Conservation (phyloP, 2,113 vertebrate species). For the Oenanthe melanoleuca region DNA sequence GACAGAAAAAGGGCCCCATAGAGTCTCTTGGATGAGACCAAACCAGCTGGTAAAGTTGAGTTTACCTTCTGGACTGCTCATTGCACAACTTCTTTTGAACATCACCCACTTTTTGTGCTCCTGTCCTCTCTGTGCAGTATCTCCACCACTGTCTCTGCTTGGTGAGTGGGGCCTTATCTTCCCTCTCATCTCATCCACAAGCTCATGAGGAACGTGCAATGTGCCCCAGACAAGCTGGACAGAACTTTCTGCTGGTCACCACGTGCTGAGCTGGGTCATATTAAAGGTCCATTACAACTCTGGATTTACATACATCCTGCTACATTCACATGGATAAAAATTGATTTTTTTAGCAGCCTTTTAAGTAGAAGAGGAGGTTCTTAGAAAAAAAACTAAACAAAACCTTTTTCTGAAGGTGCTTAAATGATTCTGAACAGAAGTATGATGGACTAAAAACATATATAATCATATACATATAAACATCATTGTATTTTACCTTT, state of each 20-base stretch:
- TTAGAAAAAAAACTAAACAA: background rate
- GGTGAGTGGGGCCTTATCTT: background rate
- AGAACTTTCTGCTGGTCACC: background rate
- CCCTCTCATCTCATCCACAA: background rate
- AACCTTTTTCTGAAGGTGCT: background rate
- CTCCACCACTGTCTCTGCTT: background rate
- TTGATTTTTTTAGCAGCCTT: background rate
- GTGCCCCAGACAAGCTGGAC: background rate
- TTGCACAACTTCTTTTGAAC: background rate
- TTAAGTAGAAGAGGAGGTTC: background rate
- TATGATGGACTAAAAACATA: background rate
- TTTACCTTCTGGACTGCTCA: background rate
- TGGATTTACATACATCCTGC: background rate
- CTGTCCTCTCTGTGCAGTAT: background rate
- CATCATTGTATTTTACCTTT: background rate
- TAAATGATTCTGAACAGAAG: background rate
- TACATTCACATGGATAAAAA: background rate
- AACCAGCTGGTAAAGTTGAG: background rate
- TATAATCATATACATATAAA: background rate
- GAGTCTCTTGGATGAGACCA: background rate
- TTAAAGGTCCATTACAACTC: background rate
- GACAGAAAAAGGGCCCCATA: background rate
- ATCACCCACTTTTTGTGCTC: background rate
- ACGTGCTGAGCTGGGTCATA: background rate
- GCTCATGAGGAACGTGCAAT: rapidly evolving